Evolutionary conservation across 2,113 vertebrate species (phyloP).

Genomic region (Actinemys pallida): DNA sequence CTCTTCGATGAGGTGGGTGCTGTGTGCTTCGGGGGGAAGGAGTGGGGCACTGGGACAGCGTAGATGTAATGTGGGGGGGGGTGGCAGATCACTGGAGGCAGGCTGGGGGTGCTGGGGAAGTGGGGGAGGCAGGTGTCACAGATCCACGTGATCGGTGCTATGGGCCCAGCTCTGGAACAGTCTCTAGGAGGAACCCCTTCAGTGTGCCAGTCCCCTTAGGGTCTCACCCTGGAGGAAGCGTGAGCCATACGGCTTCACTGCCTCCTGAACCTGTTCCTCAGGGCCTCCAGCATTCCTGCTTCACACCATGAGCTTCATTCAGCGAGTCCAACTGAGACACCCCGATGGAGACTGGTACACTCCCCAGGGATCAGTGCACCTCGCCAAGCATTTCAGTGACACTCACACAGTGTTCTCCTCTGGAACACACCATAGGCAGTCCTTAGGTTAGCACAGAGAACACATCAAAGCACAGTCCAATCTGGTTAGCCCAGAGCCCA

Average conservation of each 20-base stretch:
- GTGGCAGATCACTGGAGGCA: too few relatives aligned
- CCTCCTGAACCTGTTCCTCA: background rate
- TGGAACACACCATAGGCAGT: background rate
- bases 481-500: background rate
- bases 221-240: background rate
- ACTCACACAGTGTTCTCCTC: background rate
- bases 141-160: background rate
- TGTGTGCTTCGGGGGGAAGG: background rate
- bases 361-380: background rate
- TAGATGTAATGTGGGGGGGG: background rate
- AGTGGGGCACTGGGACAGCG: too few relatives aligned
- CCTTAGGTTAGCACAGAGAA: background rate
- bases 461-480: background rate
- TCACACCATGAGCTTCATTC: background rate
- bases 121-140: background rate
- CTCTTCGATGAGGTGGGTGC: slow-evolving; percentile 89
- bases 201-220: too few relatives aligned
- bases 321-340: background rate
- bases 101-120: background rate
- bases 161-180: background rate
- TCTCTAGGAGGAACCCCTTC: background rate
- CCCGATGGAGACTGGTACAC: background rate
- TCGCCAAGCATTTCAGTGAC: background rate
- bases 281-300: background rate
- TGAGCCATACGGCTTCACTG: background rate